These are phyloP conservation scores for Epirrhoe tristata DNA, from an alignment of 2,888 invertebrate genomes.

Conservation along the genomic window DNA sequence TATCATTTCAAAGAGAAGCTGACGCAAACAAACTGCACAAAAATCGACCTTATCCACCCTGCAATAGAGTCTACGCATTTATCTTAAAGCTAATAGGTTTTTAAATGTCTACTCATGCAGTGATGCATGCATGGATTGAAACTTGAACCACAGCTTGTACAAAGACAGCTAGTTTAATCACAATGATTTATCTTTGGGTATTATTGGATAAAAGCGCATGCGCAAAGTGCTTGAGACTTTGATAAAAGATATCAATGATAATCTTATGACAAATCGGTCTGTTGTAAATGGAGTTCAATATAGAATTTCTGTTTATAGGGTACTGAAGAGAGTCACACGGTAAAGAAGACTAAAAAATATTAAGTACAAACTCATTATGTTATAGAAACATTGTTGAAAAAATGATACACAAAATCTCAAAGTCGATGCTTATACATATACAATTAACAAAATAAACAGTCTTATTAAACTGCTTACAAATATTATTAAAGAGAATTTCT, in stretches of 20 bases:
- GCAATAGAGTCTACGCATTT: constrained; percentile 24
- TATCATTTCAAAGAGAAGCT: constrained; percentile 23
- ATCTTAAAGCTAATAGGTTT: constrained; percentile 37
- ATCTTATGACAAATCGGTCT: constrained; percentile 4
- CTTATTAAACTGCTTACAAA: too few species aligned
- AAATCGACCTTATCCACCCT: constrained; percentile 20
- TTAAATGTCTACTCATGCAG: constrained; percentile 42
- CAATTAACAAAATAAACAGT: background rate
- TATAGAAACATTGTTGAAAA: too few species aligned
- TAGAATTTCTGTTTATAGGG: background rate
- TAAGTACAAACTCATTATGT: too few species aligned
- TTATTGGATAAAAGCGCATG: constrained; percentile 1
- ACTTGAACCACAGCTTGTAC: constrained; percentile 31
- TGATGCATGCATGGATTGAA: constrained; percentile 41
- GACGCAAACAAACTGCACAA: constrained; percentile 12
- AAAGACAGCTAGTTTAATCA: constrained; percentile 30
- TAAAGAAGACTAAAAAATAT: too few species aligned
- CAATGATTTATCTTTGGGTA: background rate
- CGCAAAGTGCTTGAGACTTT: constrained; percentile 5
- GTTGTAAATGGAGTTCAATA: background rate
- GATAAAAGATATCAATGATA: background rate
- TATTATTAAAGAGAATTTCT: too few species aligned
- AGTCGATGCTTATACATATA: too few species aligned
- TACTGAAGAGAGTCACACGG: too few species aligned
- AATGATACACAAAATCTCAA: too few species aligned